These are phyloP conservation scores for Aplodontia rufa DNA, from an alignment of 2,113 vertebrate genomes.

Conservation along the genomic window DNA sequence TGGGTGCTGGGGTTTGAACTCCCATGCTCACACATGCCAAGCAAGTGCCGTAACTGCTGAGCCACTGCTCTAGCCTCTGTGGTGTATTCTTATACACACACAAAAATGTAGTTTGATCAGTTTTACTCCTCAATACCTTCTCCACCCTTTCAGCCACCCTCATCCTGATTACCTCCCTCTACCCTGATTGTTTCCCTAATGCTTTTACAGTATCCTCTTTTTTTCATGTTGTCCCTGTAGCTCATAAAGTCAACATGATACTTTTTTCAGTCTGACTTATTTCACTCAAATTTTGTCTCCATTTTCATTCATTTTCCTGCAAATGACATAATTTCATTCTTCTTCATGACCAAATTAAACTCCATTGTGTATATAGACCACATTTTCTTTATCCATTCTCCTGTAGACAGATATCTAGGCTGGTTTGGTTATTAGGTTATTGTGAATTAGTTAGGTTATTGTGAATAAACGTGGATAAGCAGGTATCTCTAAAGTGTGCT, in stretches of 20 bases:
- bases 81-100: no score
- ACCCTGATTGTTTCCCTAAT: background rate
- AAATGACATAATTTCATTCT: background rate
- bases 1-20: no score
- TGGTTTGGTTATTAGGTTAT: background rate
- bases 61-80: no score
- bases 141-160: background rate
- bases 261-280: background rate
- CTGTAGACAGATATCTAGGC: background rate
- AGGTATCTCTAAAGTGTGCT: background rate
- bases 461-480: background rate
- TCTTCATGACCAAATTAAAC: background rate
- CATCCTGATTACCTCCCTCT: background rate
- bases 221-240: no score
- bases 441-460: background rate
- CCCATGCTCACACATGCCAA: no score
- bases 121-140: background rate
- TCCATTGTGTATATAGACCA: background rate
- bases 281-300: background rate
- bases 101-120: background rate
- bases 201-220: background rate
- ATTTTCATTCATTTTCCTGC: background rate
- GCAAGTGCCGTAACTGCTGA: no score
- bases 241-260: no score
- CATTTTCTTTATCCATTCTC: background rate